phyloP scores from a whole-genome alignment of 1,140 invertebrate genomes.

The Gryon sp. region DNA sequence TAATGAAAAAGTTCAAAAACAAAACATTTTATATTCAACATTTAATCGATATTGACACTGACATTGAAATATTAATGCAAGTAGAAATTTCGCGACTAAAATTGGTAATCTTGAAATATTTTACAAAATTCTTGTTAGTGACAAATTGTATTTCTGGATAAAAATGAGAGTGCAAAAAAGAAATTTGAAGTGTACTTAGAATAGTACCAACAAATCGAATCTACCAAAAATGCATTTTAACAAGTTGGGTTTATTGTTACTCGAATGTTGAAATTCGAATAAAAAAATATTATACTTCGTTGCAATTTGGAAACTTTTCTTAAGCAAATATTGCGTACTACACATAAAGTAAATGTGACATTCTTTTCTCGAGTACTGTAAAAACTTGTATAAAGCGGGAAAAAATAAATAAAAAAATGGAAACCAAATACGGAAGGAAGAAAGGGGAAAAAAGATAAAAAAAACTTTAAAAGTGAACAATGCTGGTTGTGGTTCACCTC shows the following conservation, averaged over 20 bases:
- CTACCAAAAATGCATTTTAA: no score
- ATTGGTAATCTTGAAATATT: no score
- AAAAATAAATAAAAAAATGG: no score
- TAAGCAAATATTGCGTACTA: conserved; percentile 16
- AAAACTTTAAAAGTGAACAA: conserved; percentile 19
- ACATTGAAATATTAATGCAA: conserved; percentile 27
- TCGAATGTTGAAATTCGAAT: no score
- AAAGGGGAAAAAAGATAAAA: conserved; percentile 17
- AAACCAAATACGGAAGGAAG: no score
- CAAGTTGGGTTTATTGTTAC: not conserved
- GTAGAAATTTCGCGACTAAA: conserved; percentile 18
- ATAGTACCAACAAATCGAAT: no score
- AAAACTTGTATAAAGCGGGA: conserved; percentile 3
- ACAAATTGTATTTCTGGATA: not conserved
- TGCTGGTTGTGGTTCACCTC: not conserved
- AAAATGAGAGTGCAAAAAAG: no score
- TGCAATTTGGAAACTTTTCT: conserved; percentile 8
- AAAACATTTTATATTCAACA: no score
- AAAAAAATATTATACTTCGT: no score
- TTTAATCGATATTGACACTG: conserved; percentile 44
- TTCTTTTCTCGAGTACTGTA: not conserved
- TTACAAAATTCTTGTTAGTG: no score
- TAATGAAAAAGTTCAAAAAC: no score
- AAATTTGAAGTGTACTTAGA: no score
- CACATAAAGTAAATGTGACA: conserved; percentile 17